Percentiles rank a stretch among this genome's conserved stretches.
These are phyloP conservation scores for Theropithecus gelada DNA, from an alignment of 2,113 vertebrate species.

Conservation along the genomic window DNA sequence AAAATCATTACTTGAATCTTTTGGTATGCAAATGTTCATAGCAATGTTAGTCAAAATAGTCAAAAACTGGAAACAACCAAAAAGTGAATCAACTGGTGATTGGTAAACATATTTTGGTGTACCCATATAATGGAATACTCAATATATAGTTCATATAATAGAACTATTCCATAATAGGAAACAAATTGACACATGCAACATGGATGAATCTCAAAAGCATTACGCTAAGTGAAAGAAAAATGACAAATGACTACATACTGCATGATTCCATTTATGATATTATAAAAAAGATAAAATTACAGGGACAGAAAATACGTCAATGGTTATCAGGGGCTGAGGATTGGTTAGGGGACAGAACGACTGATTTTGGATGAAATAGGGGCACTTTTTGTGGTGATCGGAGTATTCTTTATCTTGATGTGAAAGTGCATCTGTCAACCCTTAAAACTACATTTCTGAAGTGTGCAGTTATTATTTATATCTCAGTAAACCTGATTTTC, in stretches of 20 bases:
- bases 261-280: neutral
- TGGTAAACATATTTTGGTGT: neutral
- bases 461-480: neutral
- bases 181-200: neutral
- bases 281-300: neutral
- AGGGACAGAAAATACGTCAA: neutral
- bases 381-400: neutral
- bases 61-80: neutral
- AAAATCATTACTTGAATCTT: slow-evolving; percentile 2
- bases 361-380: neutral
- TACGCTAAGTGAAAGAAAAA: neutral
- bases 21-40: neutral
- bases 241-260: neutral
- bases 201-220: neutral
- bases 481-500: neutral
- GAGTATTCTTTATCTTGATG: neutral
- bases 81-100: neutral
- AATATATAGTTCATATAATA: too few species aligned
- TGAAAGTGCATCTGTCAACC: neutral
- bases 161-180: neutral
- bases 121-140: neutral
- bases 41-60: neutral
- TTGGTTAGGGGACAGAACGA: neutral
- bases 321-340: neutral
- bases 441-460: neutral